These are phyloP conservation scores for Drosophila kepulauana DNA, from an alignment of 1,140 invertebrate species.

Conservation along the genomic window DNA sequence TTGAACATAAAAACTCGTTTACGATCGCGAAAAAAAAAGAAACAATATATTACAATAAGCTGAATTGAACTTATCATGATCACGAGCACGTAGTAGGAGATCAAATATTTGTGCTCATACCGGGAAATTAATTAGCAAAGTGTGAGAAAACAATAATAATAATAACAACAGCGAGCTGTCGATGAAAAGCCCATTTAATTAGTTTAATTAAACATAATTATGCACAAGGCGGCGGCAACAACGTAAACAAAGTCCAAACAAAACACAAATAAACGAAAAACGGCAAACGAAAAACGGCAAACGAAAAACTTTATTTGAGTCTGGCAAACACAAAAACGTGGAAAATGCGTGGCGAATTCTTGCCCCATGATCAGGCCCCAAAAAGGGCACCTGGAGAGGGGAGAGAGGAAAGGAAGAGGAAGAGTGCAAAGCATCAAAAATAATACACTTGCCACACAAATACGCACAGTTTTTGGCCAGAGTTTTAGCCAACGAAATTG, in stretches of 20 bases:
- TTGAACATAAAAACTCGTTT: conserved; percentile 68
- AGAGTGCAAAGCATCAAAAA: conserved; percentile 43
- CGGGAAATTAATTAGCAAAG: conserved; percentile 75
- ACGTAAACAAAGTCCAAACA: conserved; percentile 55
- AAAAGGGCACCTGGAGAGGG: conserved; percentile 5
- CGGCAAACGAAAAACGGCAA: background rate
- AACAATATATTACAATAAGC: conserved; percentile 10
- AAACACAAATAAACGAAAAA: conserved; percentile 33
- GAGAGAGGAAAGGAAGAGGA: background rate
- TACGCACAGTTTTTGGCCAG: conserved; percentile 24
- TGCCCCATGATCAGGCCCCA: background rate
- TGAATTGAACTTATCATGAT: conserved; percentile 23
- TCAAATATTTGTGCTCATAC: conserved; percentile 75
- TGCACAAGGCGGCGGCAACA: conserved; percentile 53
- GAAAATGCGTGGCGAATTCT: conserved; percentile 27
- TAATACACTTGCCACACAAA: conserved; percentile 63
- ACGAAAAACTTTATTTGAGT: background rate
- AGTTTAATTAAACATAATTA: conserved; percentile 81
- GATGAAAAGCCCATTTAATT: conserved; percentile 67
- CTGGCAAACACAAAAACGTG: conserved; percentile 25
- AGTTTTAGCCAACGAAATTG: conserved; percentile 16
- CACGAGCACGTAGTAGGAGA: conserved; percentile 20
- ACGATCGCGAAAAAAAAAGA: conserved; percentile 38
- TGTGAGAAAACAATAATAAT: conserved; percentile 36
- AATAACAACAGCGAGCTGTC: conserved; percentile 23